Percentiles rank a stretch among this genome's conserved stretches.
phyloP scores from a whole-genome alignment of 2,888 invertebrate genomes.

The Drosophila macrospina region DNA sequence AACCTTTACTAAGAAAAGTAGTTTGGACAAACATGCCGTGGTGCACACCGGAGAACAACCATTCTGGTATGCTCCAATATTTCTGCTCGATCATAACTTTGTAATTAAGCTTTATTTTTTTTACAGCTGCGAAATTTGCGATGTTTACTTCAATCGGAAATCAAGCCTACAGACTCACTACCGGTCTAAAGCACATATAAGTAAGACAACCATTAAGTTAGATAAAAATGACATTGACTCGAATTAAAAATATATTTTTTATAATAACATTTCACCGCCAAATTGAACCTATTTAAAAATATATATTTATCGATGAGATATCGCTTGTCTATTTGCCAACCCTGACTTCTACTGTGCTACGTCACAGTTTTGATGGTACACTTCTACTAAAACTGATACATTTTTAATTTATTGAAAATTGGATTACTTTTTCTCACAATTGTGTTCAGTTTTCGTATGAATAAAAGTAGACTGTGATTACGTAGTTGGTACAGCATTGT shows the following conservation, averaged over 20 bases:
- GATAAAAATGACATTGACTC: conserved; percentile 3
- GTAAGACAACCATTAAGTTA: conserved; percentile 3
- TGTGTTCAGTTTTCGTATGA: no score
- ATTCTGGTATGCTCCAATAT: conserved; percentile 37
- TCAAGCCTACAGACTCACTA: conserved; percentile 45
- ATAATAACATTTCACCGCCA: background rate
- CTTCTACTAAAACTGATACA: no score
- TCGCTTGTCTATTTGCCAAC: background rate
- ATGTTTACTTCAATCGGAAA: conserved; percentile 54
- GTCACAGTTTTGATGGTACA: no score
- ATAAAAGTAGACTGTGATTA: no score
- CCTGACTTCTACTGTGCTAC: no score
- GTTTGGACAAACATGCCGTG: conserved; percentile 43
- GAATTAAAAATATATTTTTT: conserved; percentile 4
- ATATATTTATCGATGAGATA: background rate
- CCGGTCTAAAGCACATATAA: conserved; percentile 45
- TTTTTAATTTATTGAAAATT: no score
- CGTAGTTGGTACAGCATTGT: no score
- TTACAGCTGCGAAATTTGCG: conserved; percentile 53
- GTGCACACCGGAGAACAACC: conserved; percentile 61
- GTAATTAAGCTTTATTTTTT: background rate
- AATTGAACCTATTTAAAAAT: background rate
- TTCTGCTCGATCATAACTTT: background rate
- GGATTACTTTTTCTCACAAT: no score
- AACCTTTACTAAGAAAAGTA: conserved; percentile 28